These are phyloP conservation scores for Halisarca cf. caerulea DNA, from an alignment of 37 sponge, comb jelly and placozoan species.

Conservation along the genomic window DNA sequence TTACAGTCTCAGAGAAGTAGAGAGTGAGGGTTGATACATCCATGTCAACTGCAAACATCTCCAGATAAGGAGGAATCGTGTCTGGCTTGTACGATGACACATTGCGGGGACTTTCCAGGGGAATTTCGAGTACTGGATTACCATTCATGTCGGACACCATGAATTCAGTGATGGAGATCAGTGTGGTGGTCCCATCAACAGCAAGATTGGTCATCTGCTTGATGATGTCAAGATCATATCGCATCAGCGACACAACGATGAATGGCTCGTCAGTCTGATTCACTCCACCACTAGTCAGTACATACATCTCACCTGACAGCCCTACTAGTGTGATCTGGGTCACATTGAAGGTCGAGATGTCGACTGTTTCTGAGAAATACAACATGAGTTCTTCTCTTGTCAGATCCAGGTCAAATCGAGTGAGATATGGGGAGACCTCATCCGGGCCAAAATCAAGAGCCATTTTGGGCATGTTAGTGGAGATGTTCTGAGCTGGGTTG, in stretches of 20 bases:
- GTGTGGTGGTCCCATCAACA: slow-evolving; percentile 49
- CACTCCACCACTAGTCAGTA: slow-evolving; percentile 53
- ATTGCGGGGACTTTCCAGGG: slow-evolving; percentile 10
- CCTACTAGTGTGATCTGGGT: slow-evolving; percentile 73
- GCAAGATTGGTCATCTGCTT: slow-evolving; percentile 71
- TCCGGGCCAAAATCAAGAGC: slow-evolving; percentile 55
- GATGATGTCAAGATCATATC: slow-evolving; percentile 74
- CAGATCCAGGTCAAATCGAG: slow-evolving; percentile 74
- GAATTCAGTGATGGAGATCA: slow-evolving; percentile 55
- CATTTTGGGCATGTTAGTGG: neutral
- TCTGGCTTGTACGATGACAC: slow-evolving; percentile 61
- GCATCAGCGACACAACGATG: slow-evolving; percentile 58
- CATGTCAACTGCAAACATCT: slow-evolving; percentile 72
- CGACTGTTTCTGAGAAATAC: slow-evolving; percentile 86
- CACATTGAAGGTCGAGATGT: slow-evolving; percentile 61
- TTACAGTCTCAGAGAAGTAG: slow-evolving; percentile 91
- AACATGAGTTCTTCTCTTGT: slow-evolving; percentile 70
- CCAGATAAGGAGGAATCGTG: slow-evolving; percentile 55
- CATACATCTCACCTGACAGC: slow-evolving; percentile 29
- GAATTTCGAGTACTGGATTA: slow-evolving; percentile 52
- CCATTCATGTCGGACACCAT: slow-evolving; percentile 82
- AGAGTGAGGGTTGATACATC: slow-evolving; percentile 72
- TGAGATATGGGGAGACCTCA: slow-evolving; percentile 46
- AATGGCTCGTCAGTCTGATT: slow-evolving; percentile 77
- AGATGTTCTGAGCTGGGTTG: slow-evolving; percentile 36